These are phyloP conservation scores for Trachops cirrhosus DNA, from an alignment of 2,797 vertebrate genomes.

Conservation along the genomic window DNA sequence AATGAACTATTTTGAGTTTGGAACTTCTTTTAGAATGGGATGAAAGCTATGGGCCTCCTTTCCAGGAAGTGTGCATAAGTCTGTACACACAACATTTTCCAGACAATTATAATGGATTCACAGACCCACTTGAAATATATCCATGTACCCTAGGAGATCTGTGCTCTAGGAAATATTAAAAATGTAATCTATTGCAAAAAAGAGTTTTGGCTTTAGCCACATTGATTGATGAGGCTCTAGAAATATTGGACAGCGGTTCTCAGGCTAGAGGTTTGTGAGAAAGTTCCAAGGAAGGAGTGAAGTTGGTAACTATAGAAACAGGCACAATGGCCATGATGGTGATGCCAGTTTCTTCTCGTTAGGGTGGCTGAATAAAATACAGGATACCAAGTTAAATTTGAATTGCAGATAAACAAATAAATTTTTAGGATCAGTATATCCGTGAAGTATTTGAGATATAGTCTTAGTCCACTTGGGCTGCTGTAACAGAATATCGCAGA, in stretches of 20 bases:
- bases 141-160: neutral
- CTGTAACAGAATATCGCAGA: neutral
- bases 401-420: constrained; percentile 32
- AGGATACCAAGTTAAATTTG: neutral
- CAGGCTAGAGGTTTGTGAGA: neutral
- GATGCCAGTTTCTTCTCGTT: neutral
- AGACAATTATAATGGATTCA: neutral
- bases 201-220: neutral
- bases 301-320: neutral
- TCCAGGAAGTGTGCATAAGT: neutral
- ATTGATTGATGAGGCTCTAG: constrained; percentile 20
- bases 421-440: neutral
- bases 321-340: neutral
- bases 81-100: neutral
- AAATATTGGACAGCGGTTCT: constrained; percentile 4
- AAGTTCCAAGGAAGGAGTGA: neutral
- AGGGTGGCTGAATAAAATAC: neutral
- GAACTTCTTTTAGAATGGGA: neutral
- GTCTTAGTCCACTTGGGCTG: neutral
- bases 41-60: neutral
- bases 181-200: constrained; percentile 30
- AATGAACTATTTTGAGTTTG: neutral
- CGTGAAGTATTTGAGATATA: neutral
- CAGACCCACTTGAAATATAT: neutral
- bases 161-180: constrained; percentile 19